phyloP scores from a whole-genome alignment of 1,140 invertebrate genomes.

The Coenobita brevimanus region DNA sequence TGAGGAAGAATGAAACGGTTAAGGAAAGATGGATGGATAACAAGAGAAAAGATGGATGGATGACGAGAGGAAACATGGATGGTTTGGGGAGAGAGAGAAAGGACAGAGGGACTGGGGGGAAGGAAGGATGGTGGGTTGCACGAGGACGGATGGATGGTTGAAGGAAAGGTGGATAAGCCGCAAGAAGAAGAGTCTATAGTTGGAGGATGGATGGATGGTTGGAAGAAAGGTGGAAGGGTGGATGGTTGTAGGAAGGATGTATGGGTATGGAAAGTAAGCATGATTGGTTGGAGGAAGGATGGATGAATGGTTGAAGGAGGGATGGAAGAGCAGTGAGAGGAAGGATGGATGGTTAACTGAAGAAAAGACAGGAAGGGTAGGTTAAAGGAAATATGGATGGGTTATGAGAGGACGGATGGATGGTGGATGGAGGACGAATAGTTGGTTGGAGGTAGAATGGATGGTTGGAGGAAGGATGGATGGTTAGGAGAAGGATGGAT shows the following conservation, averaged over 20 bases:
- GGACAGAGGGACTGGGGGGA: neutral
- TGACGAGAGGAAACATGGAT: neutral
- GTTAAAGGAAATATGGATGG: neutral
- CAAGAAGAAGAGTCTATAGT: neutral
- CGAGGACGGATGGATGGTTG: too few relatives aligned
- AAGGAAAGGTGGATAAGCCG: neutral
- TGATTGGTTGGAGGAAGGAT: neutral
- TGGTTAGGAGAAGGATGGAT: neutral
- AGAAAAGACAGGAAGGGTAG: neutral
- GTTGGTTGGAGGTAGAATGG: neutral
- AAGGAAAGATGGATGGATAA: neutral
- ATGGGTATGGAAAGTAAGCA: neutral
- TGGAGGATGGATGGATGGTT: neutral
- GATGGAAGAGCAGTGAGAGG: neutral
- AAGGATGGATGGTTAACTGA: neutral
- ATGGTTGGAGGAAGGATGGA: neutral
- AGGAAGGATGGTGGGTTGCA: neutral
- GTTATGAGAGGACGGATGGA: neutral
- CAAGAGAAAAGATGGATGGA: neutral
- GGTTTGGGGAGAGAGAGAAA: neutral
- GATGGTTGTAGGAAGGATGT: neutral
- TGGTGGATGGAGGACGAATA: neutral
- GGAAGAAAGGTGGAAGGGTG: neutral
- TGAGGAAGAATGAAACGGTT: neutral
- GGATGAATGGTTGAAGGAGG: neutral